Evolutionary conservation across 2,888 invertebrate genomes (phyloP), one percentile per base, ranked within the genome.

Genomic region (Drosophila mulleri): DNA sequence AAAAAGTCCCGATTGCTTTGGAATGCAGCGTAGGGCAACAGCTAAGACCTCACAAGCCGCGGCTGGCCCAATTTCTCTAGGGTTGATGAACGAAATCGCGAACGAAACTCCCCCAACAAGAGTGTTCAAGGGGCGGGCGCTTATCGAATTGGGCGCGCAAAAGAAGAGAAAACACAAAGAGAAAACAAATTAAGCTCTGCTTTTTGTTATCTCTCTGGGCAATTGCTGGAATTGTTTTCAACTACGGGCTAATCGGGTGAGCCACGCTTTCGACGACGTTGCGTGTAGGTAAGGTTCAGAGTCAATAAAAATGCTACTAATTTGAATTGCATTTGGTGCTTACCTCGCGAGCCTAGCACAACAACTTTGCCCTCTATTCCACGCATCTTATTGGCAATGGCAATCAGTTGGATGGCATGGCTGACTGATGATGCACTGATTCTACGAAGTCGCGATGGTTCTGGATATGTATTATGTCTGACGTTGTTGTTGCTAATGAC

Each of bases 321-420:
- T 60, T 54, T 63, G 7, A 54, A 70, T 58, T 67, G 41, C 68
- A 69, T 61, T 26, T 47, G 4, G n/a, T n/a, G 87, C 92, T 94
- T 94, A 96, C 96, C 96, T 95, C 96, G 95, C 59, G 96, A 94
- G 63, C 98, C 98, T 68, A 98, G 94, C 78, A 97, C 95, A 58
- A 98, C 97, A 59, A 97, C 96, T 95, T 98, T 98, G 70, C 96
- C 97, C 92, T 96, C 96, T 77, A 96, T 94, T 74, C 95, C 95
- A 92, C 95, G 96, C 97, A 97, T 97, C 70, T 77, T 85, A 59
- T 64, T 59, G 67, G 20, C 58, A 37, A 42, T 58, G 48, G 44
- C 68, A 73, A 39, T 81, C 67, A 82, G 72, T 70, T 62, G 66
- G 42, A 44, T 67, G 72, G 35, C 80, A 80, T 81, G 39, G 62